phyloP scores from a whole-genome alignment of 1,140 invertebrate species.

The Orchestia grillus region DNA sequence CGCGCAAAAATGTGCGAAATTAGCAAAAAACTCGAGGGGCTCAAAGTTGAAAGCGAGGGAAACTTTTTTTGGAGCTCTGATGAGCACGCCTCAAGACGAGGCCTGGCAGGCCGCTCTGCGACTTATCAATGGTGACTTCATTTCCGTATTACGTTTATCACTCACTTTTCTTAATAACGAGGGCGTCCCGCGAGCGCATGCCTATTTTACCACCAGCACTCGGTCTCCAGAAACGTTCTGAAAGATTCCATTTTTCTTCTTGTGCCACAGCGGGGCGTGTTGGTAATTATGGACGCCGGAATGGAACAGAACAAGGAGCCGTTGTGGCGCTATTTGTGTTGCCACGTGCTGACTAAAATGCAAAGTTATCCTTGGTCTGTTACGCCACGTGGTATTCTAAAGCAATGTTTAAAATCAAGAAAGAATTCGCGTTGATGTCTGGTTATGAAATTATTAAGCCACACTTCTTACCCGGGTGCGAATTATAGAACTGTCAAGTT shows the following conservation, averaged over 20 bases:
- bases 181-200: background rate
- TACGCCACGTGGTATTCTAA: no score
- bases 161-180: background rate
- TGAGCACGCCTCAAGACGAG: background rate
- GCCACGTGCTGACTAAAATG: background rate
- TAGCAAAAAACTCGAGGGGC: background rate
- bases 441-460: no score
- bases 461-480: no score
- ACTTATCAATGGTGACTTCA: constrained; percentile 19
- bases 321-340: background rate
- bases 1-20: constrained; percentile 23
- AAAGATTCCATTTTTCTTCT: background rate
- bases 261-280: background rate
- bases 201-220: background rate
- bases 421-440: no score
- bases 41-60: background rate
- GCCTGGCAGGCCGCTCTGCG: background rate
- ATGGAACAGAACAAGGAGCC: background rate
- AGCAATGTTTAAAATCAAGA: no score
- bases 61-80: background rate
- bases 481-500: no score
- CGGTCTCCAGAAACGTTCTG: background rate
- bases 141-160: background rate
- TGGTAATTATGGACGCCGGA: background rate
- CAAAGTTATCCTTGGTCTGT: no score